These are phyloP conservation scores for Apogon talboti DNA, from an alignment of 2,797 vertebrate species.

Conservation along the genomic window DNA sequence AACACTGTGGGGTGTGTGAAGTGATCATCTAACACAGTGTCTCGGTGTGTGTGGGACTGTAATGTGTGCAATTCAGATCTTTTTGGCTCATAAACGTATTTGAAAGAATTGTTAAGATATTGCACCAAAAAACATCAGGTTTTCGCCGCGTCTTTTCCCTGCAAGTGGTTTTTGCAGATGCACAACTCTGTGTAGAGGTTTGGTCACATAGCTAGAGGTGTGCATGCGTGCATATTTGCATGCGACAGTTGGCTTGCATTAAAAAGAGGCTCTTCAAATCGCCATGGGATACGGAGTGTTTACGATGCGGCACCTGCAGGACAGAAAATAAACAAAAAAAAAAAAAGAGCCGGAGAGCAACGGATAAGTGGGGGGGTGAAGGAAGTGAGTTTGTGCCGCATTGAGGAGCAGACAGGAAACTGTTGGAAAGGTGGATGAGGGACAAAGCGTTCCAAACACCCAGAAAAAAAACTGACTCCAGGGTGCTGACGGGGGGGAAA, in stretches of 20 bases:
- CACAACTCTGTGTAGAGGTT: constrained; percentile 25
- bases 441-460: constrained; percentile 35
- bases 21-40: constrained; percentile 19
- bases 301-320: constrained; percentile 37
- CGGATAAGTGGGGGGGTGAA: constrained; percentile 30
- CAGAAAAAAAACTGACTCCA: constrained; percentile 14
- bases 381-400: constrained; percentile 1
- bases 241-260: constrained; percentile 59
- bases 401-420: not conserved
- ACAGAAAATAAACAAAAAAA: constrained; percentile 40
- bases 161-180: constrained; percentile 4
- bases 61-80: constrained; percentile 12
- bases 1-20: constrained; percentile 33
- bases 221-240: constrained; percentile 19
- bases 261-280: constrained; percentile 47
- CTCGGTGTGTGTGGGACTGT: constrained; percentile 4
- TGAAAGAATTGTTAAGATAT: constrained; percentile 26
- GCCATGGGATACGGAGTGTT: constrained; percentile 49
- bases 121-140: constrained; percentile 18
- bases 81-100: not conserved
- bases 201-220: constrained; percentile 51
- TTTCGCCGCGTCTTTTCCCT: constrained; percentile 1
- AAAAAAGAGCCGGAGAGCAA: constrained; percentile 2
- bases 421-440: constrained; percentile 28
- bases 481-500: not conserved